Percentiles rank a stretch among this genome's conserved stretches.
These are phyloP conservation scores for Macrophya alboannulata DNA, from an alignment of 2,888 invertebrate species.

Conservation along the genomic window DNA sequence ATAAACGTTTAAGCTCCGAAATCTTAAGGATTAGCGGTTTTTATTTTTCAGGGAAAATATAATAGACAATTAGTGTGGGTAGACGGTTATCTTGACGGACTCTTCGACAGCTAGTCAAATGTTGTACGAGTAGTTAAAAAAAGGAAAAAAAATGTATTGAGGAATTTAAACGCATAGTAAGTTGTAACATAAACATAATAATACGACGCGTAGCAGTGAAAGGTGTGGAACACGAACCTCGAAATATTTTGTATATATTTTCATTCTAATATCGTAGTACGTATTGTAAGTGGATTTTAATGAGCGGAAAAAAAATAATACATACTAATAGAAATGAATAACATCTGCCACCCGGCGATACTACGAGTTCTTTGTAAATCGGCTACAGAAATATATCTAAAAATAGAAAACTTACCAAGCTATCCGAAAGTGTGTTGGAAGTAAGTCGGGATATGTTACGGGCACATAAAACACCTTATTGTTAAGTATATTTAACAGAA, in stretches of 20 bases:
- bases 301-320: constrained; percentile 3
- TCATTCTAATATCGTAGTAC: not conserved
- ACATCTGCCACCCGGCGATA: constrained; percentile 24
- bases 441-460: constrained; percentile 15
- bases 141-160: not conserved
- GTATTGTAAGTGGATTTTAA: constrained; percentile 14
- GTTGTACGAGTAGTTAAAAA: not conserved
- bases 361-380: constrained; percentile 20
- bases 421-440: constrained; percentile 26
- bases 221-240: constrained; percentile 28
- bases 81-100: no score
- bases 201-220: constrained; percentile 40
- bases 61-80: not conserved
- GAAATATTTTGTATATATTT: constrained; percentile 17
- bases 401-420: constrained; percentile 53
- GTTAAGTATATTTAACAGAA: constrained; percentile 26
- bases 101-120: not conserved
- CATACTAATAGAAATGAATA: not conserved
- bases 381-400: constrained; percentile 38
- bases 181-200: constrained; percentile 28
- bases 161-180: constrained; percentile 15
- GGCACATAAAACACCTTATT: constrained; percentile 44
- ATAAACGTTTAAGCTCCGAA: not conserved
- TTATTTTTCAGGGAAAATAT: not conserved
- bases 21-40: not conserved